Evolutionary conservation across 1,140 invertebrate species (phyloP), one percentile per base, ranked within the genome.

Genomic region (Patella vulgata): DNA sequence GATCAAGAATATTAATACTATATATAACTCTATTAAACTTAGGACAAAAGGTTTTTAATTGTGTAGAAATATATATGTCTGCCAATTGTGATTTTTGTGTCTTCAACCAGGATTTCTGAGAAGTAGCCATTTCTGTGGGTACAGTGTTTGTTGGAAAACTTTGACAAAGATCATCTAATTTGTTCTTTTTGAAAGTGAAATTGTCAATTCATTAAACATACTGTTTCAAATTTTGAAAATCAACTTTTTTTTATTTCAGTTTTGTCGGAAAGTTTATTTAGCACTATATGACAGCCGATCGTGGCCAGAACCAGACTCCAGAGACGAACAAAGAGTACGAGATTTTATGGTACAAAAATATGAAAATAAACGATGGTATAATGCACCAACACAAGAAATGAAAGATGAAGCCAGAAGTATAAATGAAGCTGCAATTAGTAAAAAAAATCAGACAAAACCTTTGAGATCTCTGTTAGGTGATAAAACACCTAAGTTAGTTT

Each of bases 291-390:
- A 92, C 73, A 70, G 82, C 31, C 66, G 75, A 54, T 64, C 74
- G 12, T 63, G 70, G 36, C 61, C 77, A 23, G 81, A 85, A 70
- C 74, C 81, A 8, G 88, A 90, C 63, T 86, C 86, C 4, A 91
- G 93, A 85, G 94, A 96, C 80, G 95, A 97, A 86, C 92, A 94
- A 82, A 90, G 91, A 71, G 90, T 95, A 65, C 91, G 91, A 85
- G 93, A 96, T 82, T 91, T 95, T 71, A 94, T 97, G 92, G 89
- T 91, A 30, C 90, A 93, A 70, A 97, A 96, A 85, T 97, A 97
- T 81, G 95, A 97, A 85, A 89, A 91, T 74, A 96, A 96, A 81
- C 89, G 92, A 75, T 91, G 79, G 68, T 83, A 84, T 68, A 74
- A 80, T 17, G 78, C 79, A 6, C 80, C 83, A 12, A 82, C 80